Evolutionary conservation across 1,140 invertebrate species (phyloP).

Genomic region (Drosophila suzukii): DNA sequence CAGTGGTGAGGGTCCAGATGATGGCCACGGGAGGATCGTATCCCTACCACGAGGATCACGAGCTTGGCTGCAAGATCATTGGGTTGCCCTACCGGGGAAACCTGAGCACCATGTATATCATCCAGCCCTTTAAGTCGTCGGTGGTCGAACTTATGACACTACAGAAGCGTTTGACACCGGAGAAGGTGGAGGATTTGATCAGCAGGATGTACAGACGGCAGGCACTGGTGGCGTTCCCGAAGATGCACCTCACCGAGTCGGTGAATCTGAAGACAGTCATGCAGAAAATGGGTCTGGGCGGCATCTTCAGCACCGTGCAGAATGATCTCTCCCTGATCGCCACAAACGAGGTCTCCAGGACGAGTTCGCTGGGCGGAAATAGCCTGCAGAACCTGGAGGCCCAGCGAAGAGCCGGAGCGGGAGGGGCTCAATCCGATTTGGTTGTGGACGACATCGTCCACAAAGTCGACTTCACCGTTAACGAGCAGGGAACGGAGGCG

Average conservation of each 20-base stretch:
- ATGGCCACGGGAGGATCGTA: slow-evolving; percentile 87
- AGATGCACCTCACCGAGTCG: slow-evolving; percentile 88
- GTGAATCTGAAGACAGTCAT: slow-evolving; percentile 86
- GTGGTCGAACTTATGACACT: slow-evolving; percentile 85
- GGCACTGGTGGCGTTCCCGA: slow-evolving; percentile 87
- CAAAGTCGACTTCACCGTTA: slow-evolving; percentile 88
- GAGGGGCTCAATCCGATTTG: slow-evolving; percentile 84
- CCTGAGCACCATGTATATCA: slow-evolving; percentile 88
- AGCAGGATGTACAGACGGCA: slow-evolving; percentile 84
- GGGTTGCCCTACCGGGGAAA: slow-evolving; percentile 90
- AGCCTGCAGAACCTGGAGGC: slow-evolving; percentile 36
- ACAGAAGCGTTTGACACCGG: slow-evolving; percentile 85
- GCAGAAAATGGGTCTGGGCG: slow-evolving; percentile 86
- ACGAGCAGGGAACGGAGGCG: slow-evolving; percentile 89
- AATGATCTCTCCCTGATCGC: slow-evolving; percentile 88
- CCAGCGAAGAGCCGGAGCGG: slow-evolving; percentile 4
- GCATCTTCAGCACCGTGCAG: slow-evolving; percentile 86
- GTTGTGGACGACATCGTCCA: slow-evolving; percentile 88
- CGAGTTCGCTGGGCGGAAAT: slow-evolving; percentile 2
- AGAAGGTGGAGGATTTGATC: slow-evolving; percentile 86
- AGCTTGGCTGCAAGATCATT: slow-evolving; percentile 86
- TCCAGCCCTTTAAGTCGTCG: slow-evolving; percentile 87
- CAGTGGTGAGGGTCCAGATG: slow-evolving; percentile 86
- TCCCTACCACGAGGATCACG: slow-evolving; percentile 68
- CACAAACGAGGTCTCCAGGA: background rate